Evolutionary conservation across 2,888 invertebrate genomes (phyloP), one percentile per base, ranked within the genome.

Genomic region (Panzeria rudis): DNA sequence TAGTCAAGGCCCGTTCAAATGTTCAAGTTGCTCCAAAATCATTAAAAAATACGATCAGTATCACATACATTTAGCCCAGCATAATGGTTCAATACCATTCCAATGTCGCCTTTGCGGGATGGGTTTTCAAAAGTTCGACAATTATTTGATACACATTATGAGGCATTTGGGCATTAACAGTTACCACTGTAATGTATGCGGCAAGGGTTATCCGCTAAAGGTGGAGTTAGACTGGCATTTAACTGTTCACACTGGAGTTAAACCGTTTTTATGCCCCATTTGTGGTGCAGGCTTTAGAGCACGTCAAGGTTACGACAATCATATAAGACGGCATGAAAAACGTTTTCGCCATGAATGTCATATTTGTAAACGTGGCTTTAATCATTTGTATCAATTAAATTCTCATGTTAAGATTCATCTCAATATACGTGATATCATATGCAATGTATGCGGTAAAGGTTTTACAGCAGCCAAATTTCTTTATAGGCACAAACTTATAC

Each of bases 321-420:
- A 85, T 61, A 85, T 82, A 52, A 69, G 85, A 38, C 82, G 85
- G 0, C 85, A 85, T 54, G 85, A 85, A 64, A 82, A 85, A 61
- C 85, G 85, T 50, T 85, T 85, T 50, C 85, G 85, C 23, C 82
- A 82, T 20, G 85, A 85, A 35, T 85, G 85, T 61, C 78, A 85
- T 7, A 82, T 85, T n/a, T 85, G 85, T 17, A 82, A 85, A n/a
- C 69, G 75, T 44, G 85, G 85, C 13, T 85, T 85, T 38, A 85
- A 85, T 75, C 82, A 82, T 75, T 69, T 69, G 41, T 73, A 73
- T 32, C 62, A 59, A 25, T 41, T 82, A 1, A 85, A 80, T 47
- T 56, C 77, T 41, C 91, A 91, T 69, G 88, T 91, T 17, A 90
- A 89, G 64, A 89, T 89, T 3, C 91, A 90, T 84, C 78, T 89